A percentile compares a stretch with the other conserved stretches of the same genome.
phyloP scores from a whole-genome alignment of 2,113 vertebrate species.

The Nansenia antarctica region DNA sequence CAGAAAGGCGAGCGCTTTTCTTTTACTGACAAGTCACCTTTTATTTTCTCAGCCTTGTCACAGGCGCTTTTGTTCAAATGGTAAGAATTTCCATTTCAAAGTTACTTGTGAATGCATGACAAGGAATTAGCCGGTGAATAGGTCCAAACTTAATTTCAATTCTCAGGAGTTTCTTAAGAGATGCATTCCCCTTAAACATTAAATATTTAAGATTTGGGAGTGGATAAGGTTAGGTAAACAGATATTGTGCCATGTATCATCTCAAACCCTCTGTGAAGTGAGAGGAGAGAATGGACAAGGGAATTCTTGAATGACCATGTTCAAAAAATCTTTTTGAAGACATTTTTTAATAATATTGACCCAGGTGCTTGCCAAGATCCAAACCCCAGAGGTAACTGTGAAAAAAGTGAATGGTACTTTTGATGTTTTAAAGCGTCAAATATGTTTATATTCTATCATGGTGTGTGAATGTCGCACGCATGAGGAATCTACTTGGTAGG shows the following conservation, averaged over 20 bases:
- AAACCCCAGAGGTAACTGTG: conserved; percentile 37
- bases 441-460: conserved; percentile 49
- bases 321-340: conserved; percentile 59
- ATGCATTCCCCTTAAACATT: not conserved
- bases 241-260: no score
- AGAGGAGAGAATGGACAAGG: no score
- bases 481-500: conserved; percentile 2
- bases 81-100: conserved; percentile 53
- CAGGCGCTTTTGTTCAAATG: conserved; percentile 12
- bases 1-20: conserved; percentile 24
- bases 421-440: conserved; percentile 43
- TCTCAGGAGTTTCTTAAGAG: not conserved
- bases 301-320: conserved; percentile 40
- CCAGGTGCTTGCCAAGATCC: no score
- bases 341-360: not conserved
- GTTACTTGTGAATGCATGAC: conserved; percentile 24
- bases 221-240: conserved; percentile 10
- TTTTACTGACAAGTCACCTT: conserved; percentile 43
- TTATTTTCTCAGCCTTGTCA: conserved; percentile 25
- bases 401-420: conserved; percentile 30
- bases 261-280: conserved; percentile 28
- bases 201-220: conserved; percentile 27
- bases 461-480: conserved; percentile 24
- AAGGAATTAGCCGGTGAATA: conserved; percentile 23
- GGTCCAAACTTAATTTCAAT: conserved; percentile 21